A percentile compares a stretch with the other conserved stretches of the same genome.
These are phyloP conservation scores for Salvelinus alpinus DNA, from an alignment of 2,113 vertebrate genomes.

Conservation along the genomic window DNA sequence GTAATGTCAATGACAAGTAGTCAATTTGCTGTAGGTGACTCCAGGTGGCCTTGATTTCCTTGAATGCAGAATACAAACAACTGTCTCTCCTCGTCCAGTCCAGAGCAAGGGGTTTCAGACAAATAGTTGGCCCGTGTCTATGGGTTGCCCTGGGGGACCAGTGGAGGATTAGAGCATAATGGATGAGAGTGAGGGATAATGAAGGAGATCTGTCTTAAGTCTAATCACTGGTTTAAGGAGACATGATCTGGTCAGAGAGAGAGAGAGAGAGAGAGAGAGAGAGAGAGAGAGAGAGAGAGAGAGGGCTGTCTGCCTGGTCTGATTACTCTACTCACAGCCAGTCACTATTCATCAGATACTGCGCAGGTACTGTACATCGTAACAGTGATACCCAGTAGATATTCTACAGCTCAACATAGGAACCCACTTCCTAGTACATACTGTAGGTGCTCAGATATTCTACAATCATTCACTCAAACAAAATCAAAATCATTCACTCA, in stretches of 20 bases:
- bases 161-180: conserved; percentile 63
- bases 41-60: conserved; percentile 40
- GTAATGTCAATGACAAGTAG: conserved; percentile 9
- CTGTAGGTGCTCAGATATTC: too few relatives aligned
- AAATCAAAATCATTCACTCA: too few relatives aligned
- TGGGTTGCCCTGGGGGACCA: conserved; percentile 33
- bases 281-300: background rate
- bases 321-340: too few relatives aligned
- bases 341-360: too few relatives aligned
- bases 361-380: too few relatives aligned
- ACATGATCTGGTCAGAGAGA: conserved; percentile 45
- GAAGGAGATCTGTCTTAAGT: conserved; percentile 59
- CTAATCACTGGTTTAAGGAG: conserved; percentile 65
- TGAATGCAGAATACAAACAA: conserved; percentile 33
- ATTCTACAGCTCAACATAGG: too few relatives aligned
- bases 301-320: too few relatives aligned
- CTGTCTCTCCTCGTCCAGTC: conserved; percentile 19
- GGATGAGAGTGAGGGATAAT: conserved; percentile 64
- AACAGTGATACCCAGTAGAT: too few relatives aligned
- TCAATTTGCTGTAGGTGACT: background rate
- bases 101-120: conserved; percentile 33
- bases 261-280: background rate
- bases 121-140: conserved; percentile 55
- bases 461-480: too few relatives aligned
- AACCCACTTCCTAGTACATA: too few relatives aligned